Base-by-base conservation (phyloP, 2,113 vertebrate species). In the Pogona vitticeps region DNA sequence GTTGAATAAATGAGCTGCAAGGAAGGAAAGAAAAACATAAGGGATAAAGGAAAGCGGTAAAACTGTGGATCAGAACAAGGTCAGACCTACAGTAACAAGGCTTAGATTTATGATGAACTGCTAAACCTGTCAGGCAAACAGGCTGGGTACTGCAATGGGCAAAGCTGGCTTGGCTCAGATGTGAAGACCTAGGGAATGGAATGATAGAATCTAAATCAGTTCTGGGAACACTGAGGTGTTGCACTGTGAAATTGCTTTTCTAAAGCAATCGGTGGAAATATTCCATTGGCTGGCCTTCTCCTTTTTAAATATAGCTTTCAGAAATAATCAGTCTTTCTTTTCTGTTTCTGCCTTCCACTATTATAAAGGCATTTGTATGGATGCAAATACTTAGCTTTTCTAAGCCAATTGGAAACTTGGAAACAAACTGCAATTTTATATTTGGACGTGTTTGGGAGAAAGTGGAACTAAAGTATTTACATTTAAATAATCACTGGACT, bases 181-280 rank as follows among this genome's bases (percentile, higher is more conserved):
- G 59, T 76, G 86, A 94, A 94, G 59, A 92, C 90, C 88, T 86
- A 75, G 56, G 75, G 90, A 90, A 89, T 83, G 88, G 80, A 93
- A 92, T 91, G 93, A 91, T 72, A 90, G 91, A 92, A 89, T 92
- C 84, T 93, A 93, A 95, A 93, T 94, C 79, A 93, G 87, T 92
- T 93, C 63, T 85, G 81, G 92, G 94, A 92, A 95, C 91, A 87
- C 20, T 46, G 90, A 86, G 1, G 3, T 5, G 0, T 88, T 87
- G 88, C 80, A 86, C 75, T 92, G 79, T 92, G 87, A 94, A 94
- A 94, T 94, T 94, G 89, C 89, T 91, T 94, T 94, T 90, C 88
- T 89, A 79, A 90, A 89, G 70, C 88, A 90, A 89, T 83, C 79
- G 73, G 33, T 89, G 33, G 59, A 36, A 86, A 80, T 87, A 92